These are phyloP conservation scores for Diaprepes abbreviatus DNA, from an alignment of 2,888 invertebrate species.

Conservation along the genomic window DNA sequence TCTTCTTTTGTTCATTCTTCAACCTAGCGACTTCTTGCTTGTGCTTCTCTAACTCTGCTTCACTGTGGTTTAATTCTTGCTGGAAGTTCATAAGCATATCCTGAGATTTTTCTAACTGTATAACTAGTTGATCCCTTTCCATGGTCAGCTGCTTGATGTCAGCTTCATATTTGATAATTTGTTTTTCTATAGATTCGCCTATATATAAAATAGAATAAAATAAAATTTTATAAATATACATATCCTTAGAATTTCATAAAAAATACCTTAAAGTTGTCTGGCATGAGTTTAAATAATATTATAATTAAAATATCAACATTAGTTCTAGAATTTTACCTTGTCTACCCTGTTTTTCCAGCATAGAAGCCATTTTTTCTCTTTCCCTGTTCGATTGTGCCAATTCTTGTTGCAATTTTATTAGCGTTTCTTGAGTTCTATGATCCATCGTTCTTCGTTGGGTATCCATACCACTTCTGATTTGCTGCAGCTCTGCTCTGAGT, in stretches of 20 bases:
- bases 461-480: slow-evolving; percentile 75
- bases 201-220: slow-evolving; percentile 72
- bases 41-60: slow-evolving; percentile 85
- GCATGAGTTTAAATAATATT: no score
- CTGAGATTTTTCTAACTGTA: slow-evolving; percentile 92
- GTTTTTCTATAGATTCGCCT: slow-evolving; percentile 86
- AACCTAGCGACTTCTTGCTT: slow-evolving; percentile 83
- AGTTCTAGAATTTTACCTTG: slow-evolving; percentile 69
- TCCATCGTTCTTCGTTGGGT: slow-evolving; percentile 77
- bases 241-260: no score
- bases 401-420: slow-evolving; percentile 81
- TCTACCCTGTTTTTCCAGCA: slow-evolving; percentile 83
- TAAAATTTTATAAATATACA: no score
- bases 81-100: slow-evolving; percentile 95
- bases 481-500: slow-evolving; percentile 78
- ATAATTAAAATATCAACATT: no score
- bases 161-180: slow-evolving; percentile 86
- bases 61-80: slow-evolving; percentile 87
- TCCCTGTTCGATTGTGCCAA: slow-evolving; percentile 79
- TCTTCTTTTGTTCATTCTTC: slow-evolving; percentile 79
- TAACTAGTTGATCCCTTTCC: slow-evolving; percentile 89
- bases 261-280: no score
- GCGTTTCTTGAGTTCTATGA: slow-evolving; percentile 79
- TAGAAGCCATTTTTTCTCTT: slow-evolving; percentile 82
- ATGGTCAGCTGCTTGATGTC: slow-evolving; percentile 89